Base-by-base conservation (phyloP, 1,140 invertebrate genomes). In the Bombus waltoni region DNA sequence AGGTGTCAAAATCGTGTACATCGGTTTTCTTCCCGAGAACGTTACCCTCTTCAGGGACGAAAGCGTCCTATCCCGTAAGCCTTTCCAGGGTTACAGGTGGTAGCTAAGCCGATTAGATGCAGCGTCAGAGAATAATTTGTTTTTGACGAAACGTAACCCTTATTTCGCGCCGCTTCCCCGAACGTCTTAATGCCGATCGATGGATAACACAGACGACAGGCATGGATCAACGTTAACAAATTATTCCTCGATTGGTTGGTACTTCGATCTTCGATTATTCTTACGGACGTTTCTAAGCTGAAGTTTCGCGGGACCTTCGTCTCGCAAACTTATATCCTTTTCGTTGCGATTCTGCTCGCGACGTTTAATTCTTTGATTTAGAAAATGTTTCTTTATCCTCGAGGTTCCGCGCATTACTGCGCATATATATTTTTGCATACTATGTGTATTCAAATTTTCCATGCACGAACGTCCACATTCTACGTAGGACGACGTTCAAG, bases 81-180 rank as follows among this genome's bases (percentile, higher is more conserved):
- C 80, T 70, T 80, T 82, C 32, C 32, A 72, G 57, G 71, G 40
- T 87, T 87, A 90, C 92, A 92, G 92, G 92, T 93, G 90, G 87
- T 79, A 86, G 65, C 77, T 90, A 93, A 92, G 88, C 89, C 84
- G 91, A 92, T 93, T 93, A 91, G 89, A 92, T 71, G 83, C 73
- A 88, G 87, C 90, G 81, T 74, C 76, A 44, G 62, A 18, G 81
- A 88, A 91, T 87, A 89, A 92, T 92, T 89, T 89, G 88, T 90
- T 90, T 87, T 91, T 90, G 86, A 87, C 89, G 83, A 92, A 90
- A 91, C 77, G 87, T 85, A 91, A 91, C 85, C 89, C 88, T 90
- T 87, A 85, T 90, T 91, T 91, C 75, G 75, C 85, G 47, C 84
- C 53, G 57, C 1, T 10, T 68, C 38, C 15, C 40, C 47, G 28